Evolutionary conservation across 2,113 vertebrate genomes (phyloP).

Genomic region (Ahaetulla prasina): DNA sequence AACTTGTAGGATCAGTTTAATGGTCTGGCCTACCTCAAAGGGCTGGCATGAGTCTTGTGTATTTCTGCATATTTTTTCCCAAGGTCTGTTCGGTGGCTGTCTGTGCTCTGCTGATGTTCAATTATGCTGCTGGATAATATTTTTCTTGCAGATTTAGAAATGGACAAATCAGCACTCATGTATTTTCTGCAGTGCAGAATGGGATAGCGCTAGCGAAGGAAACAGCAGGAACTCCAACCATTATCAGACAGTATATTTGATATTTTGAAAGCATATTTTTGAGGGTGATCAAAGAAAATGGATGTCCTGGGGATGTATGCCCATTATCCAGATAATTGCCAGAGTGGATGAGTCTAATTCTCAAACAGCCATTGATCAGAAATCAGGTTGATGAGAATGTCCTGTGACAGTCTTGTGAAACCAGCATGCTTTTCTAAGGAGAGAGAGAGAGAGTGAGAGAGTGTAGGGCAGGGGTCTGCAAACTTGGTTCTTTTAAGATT

Average conservation of each 20-base stretch:
- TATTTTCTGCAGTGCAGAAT: background rate
- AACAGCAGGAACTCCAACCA: background rate
- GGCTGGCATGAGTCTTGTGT: background rate
- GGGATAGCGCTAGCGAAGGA: background rate
- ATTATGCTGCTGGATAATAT: background rate
- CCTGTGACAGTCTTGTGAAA: background rate
- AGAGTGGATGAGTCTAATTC: background rate
- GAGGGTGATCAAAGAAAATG: background rate
- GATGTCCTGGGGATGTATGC: background rate
- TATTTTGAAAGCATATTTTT: background rate
- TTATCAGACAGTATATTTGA: background rate
- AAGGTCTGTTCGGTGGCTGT: background rate
- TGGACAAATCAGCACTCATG: background rate
- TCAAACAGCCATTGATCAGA: background rate
- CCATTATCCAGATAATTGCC: background rate
- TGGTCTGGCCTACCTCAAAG: background rate
- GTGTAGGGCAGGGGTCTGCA: too few relatives aligned
- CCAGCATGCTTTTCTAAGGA: background rate
- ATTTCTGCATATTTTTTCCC: background rate
- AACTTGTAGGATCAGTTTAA: background rate
- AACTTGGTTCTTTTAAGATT: too few relatives aligned
- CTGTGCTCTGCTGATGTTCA: background rate
- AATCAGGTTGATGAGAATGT: background rate
- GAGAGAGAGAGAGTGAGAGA: too few relatives aligned
- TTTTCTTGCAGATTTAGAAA: background rate